phyloP scores from a whole-genome alignment of 2,797 vertebrate species.

The Simalia tracyae region DNA sequence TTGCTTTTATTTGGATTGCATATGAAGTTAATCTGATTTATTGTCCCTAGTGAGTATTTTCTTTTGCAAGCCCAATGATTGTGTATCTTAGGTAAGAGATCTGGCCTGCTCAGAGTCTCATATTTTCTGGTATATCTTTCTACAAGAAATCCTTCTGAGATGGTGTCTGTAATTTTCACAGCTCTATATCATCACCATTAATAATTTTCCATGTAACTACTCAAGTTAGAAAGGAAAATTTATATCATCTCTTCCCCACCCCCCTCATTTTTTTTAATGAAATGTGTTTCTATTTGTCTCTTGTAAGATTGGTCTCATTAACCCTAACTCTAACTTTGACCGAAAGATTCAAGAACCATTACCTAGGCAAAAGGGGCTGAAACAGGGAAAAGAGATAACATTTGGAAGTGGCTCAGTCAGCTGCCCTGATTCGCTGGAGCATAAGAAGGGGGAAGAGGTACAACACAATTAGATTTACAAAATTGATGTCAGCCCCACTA shows the following conservation, averaged over 20 bases:
- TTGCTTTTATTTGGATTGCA: not conserved
- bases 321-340: not conserved
- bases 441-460: too few species aligned
- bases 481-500: too few species aligned
- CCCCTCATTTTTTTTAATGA: not conserved
- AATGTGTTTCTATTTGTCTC: not conserved
- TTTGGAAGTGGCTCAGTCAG: too few species aligned
- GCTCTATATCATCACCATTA: not conserved
- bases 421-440: too few species aligned
- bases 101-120: not conserved
- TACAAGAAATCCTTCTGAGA: not conserved
- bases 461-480: too few species aligned
- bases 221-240: not conserved
- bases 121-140: not conserved
- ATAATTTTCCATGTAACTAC: not conserved
- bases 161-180: not conserved
- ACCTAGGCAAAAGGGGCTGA: not conserved
- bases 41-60: not conserved
- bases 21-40: not conserved
- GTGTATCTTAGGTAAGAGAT: not conserved
- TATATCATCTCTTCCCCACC: not conserved
- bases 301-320: not conserved
- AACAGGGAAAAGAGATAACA: too few species aligned
- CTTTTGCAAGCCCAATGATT: not conserved
- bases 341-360: not conserved